Conservation (phyloP, 2,888 invertebrate genomes). For the Synanthedon andrenaeformis region DNA sequence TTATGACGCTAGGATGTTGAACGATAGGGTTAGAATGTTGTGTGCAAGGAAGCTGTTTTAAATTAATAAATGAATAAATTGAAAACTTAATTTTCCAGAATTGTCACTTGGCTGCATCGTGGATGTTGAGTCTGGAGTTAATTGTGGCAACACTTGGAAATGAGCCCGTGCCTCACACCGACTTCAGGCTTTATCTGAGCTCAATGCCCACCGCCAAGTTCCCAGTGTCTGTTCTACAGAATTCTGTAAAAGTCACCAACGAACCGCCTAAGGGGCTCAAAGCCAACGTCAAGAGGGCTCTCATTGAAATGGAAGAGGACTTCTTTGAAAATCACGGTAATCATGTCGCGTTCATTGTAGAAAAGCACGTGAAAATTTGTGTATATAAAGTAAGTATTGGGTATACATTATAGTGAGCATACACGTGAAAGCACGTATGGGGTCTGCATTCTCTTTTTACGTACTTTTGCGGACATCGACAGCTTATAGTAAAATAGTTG, state of each 20-base stretch:
- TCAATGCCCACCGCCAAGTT: constrained; percentile 90
- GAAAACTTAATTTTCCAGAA: constrained; percentile 70
- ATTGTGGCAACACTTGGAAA: constrained; percentile 79
- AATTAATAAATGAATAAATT: no score
- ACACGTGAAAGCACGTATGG: no score
- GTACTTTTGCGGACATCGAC: no score
- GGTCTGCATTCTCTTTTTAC: no score
- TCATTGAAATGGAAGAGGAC: constrained; percentile 79
- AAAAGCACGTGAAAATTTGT: no score
- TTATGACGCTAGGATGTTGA: no score
- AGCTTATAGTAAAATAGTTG: not conserved
- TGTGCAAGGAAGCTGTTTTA: no score
- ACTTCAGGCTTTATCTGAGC: constrained; percentile 87
- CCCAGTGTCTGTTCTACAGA: constrained; percentile 91
- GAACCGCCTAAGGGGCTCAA: constrained; percentile 93
- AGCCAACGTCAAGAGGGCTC: constrained; percentile 88
- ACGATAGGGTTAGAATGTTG: no score
- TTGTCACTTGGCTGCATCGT: constrained; percentile 92
- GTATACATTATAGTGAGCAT: no score
- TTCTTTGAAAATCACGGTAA: constrained; percentile 86
- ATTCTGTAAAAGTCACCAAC: constrained; percentile 93
- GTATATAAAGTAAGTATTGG: no score
- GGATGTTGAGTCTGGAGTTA: constrained; percentile 89
- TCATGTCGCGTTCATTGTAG: constrained; percentile 5
- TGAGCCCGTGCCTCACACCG: constrained; percentile 74